Evolutionary conservation across 1,140 invertebrate species (phyloP).

Genomic region (Zaprionus lachaisei): DNA sequence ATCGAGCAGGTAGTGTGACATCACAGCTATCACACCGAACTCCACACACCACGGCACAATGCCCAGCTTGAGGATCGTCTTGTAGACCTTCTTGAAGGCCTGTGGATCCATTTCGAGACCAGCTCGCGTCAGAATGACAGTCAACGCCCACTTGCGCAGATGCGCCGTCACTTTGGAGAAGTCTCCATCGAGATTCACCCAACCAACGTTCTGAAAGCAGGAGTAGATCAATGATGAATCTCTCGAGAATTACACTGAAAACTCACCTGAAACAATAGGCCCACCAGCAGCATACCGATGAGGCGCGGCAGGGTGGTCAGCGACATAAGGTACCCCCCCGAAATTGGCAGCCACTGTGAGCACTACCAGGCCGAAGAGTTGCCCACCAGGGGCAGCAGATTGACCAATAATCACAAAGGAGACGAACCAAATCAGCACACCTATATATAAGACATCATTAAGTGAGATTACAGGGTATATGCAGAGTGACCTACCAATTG

Average conservation of each 20-base stretch:
- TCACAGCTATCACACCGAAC: constrained; percentile 87
- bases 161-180: constrained; percentile 88
- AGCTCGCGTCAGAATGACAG: constrained; percentile 96
- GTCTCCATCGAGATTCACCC: constrained; percentile 88
- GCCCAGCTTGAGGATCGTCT: constrained; percentile 92
- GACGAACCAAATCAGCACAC: constrained; percentile 90
- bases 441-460: constrained; percentile 62
- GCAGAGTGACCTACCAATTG: constrained; percentile 86
- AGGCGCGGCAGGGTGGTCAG: constrained; percentile 93
- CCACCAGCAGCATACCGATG: constrained; percentile 94
- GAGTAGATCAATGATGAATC: neutral
- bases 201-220: constrained; percentile 87
- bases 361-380: constrained; percentile 91
- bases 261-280: constrained; percentile 88
- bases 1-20: constrained; percentile 90
- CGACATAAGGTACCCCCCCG: constrained; percentile 91
- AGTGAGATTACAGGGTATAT: neutral
- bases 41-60: constrained; percentile 94
- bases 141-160: constrained; percentile 94
- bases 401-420: constrained; percentile 90
- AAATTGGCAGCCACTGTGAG: constrained; percentile 91
- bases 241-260: neutral
- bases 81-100: constrained; percentile 91
- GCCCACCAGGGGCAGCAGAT: constrained; percentile 91
- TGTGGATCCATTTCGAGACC: constrained; percentile 95